A percentile compares a stretch with the other conserved stretches of the same genome.
These are phyloP conservation scores for Cosmopolites sordidus DNA, from an alignment of 2,888 invertebrate species.

Conservation along the genomic window DNA sequence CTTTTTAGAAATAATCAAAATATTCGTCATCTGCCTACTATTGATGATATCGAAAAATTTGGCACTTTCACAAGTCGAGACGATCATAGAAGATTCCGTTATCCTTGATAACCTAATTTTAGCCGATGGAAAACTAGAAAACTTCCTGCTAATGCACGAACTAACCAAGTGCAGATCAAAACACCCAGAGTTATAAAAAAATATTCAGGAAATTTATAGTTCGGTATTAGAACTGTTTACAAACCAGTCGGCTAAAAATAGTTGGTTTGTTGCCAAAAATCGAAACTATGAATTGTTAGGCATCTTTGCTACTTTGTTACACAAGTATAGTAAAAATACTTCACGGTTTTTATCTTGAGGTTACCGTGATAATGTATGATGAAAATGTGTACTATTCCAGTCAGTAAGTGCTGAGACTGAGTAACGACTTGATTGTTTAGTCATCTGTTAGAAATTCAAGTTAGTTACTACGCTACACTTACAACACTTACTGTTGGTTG, in stretches of 20 bases:
- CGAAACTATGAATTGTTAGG: slow-evolving; percentile 2
- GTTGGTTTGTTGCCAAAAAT: slow-evolving; percentile 18
- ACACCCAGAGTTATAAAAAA: slow-evolving; percentile 3
- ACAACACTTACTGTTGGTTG: no score
- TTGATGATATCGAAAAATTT: background rate
- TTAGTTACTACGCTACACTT: no score
- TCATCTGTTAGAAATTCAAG: no score
- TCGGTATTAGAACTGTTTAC: slow-evolving; percentile 17
- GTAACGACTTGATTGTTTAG: no score
- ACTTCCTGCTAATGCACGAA: background rate
- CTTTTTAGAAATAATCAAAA: no score
- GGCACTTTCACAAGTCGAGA: background rate
- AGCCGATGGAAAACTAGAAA: background rate
- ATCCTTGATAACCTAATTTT: background rate
- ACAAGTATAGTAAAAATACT: background rate
- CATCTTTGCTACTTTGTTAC: background rate
- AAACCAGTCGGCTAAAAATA: slow-evolving; percentile 13
- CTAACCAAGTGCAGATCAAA: slow-evolving; percentile 1
- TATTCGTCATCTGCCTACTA: no score
- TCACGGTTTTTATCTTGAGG: no score
- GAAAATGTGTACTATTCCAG: no score
- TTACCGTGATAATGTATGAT: no score
- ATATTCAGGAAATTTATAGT: slow-evolving; percentile 6
- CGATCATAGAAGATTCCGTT: background rate
- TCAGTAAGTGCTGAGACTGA: no score